Evolutionary conservation across 2,113 vertebrate species (phyloP).

Genomic region (Halichoeres trimaculatus): DNA sequence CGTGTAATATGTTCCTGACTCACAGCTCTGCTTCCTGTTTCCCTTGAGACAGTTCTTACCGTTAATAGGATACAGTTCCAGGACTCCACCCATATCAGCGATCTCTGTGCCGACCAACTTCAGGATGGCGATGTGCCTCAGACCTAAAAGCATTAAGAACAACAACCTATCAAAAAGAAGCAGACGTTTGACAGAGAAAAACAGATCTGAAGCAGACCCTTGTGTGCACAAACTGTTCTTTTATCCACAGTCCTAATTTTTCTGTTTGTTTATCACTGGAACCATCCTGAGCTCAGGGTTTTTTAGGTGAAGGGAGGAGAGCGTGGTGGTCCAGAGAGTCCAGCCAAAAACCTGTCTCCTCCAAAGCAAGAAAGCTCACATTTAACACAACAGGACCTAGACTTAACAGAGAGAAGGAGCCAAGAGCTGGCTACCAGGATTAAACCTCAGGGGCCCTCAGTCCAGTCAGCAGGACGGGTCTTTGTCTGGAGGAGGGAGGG

Average conservation of each 20-base stretch:
- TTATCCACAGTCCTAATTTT: conserved; percentile 1
- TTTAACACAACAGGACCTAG: conserved; percentile 50
- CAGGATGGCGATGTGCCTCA: conserved; percentile 94
- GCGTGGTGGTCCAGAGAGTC: conserved; percentile 30
- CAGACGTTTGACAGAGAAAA: conserved; percentile 8
- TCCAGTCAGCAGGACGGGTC: conserved; percentile 59
- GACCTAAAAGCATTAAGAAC: conserved; percentile 80
- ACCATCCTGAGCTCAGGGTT: conserved; percentile 15
- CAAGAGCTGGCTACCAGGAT: conserved; percentile 63
- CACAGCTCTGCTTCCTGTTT: neutral
- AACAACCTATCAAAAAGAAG: conserved; percentile 21
- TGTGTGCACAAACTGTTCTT: conserved; percentile 17
- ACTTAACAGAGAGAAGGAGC: conserved; percentile 39
- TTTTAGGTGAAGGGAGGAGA: conserved; percentile 35
- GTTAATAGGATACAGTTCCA: conserved; percentile 97
- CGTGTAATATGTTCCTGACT: conserved; percentile 16
- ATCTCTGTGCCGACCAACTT: conserved; percentile 90
- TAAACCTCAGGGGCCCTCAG: conserved; percentile 46
- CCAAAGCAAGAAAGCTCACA: conserved; percentile 41
- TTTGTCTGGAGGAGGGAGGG: conserved; percentile 43
- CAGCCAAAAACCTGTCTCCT: conserved; percentile 57
- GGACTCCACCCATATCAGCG: conserved; percentile 88
- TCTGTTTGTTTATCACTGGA: conserved; percentile 47
- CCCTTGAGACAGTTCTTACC: conserved; percentile 82
- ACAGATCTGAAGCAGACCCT: neutral